phyloP scores from a whole-genome alignment of 2,113 vertebrate genomes.

The Hippocampus zosterae region DNA sequence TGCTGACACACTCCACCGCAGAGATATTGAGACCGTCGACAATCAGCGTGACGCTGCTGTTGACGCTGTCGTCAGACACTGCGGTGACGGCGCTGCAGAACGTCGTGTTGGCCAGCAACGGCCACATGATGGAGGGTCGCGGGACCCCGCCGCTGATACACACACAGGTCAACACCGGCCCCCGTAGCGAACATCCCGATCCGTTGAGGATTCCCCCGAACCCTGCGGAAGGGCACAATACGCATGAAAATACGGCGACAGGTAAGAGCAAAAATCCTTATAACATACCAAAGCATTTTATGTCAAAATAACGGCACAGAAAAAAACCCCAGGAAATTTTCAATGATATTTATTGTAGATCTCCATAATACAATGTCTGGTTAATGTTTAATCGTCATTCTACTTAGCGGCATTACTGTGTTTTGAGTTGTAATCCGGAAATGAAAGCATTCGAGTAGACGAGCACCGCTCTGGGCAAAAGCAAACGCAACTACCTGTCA shows the following conservation, averaged over 20 bases:
- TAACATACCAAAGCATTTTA: too few species aligned
- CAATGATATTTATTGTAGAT: too few species aligned
- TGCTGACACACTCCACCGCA: constrained; percentile 11
- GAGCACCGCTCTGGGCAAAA: too few species aligned
- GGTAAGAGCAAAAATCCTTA: too few species aligned
- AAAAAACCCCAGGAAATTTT: too few species aligned
- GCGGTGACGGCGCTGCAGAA: constrained; percentile 16
- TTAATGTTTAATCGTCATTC: too few species aligned
- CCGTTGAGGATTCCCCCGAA: neutral
- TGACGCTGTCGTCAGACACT: constrained; percentile 28
- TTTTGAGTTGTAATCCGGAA: too few species aligned
- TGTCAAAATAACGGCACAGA: too few species aligned
- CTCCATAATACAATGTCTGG: too few species aligned
- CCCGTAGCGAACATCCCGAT: constrained; percentile 32
- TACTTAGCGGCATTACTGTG: too few species aligned
- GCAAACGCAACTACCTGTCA: too few species aligned
- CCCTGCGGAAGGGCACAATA: constrained; percentile 2
- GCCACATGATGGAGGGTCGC: constrained; percentile 46
- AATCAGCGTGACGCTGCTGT: constrained; percentile 28
- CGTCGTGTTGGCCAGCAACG: constrained; percentile 4
- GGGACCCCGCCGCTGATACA: constrained; percentile 45
- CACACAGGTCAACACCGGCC: constrained; percentile 32
- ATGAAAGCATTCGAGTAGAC: too few species aligned
- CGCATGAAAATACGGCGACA: neutral
- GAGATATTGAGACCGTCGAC: rapidly evolving